Evolutionary conservation across 2,797 vertebrate species (phyloP).

Genomic region (Pachyuromys duprasi): DNA sequence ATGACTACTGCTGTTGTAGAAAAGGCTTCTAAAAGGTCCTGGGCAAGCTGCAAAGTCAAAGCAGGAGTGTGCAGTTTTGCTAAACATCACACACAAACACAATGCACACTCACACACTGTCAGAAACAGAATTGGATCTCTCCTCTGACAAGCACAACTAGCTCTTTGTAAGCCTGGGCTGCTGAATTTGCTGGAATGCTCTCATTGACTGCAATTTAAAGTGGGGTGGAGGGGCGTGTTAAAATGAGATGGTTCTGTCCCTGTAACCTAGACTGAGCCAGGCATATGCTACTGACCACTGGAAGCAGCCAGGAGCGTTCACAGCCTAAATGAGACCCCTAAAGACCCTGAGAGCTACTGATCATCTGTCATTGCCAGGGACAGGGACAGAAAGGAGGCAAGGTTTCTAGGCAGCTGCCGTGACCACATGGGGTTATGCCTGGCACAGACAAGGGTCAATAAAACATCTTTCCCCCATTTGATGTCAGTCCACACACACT

Average conservation of each 20-base stretch:
- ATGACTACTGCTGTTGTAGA: conserved; percentile 5
- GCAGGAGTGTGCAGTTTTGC: conserved; percentile 47
- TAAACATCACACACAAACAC: conserved; percentile 36
- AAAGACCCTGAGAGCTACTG: neutral
- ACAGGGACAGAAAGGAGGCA: neutral
- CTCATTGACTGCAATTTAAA: conserved; percentile 75
- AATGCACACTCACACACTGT: neutral
- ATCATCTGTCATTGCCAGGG: neutral
- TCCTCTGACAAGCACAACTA: conserved; percentile 74
- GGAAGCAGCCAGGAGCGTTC: neutral
- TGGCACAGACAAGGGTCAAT: conserved; percentile 31
- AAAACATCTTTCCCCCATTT: neutral
- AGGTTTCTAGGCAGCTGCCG: neutral
- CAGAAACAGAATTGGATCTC: conserved; percentile 79
- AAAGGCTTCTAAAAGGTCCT: conserved; percentile 47
- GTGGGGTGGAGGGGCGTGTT: conserved; percentile 50
- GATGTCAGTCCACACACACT: neutral
- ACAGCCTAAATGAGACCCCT: neutral
- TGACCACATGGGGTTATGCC: rapidly evolving
- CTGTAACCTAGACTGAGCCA: neutral
- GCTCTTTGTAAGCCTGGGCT: conserved; percentile 77
- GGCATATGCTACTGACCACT: conserved; percentile 19
- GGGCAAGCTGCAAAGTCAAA: conserved; percentile 55
- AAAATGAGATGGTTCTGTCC: conserved; percentile 72
- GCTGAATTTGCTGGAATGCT: conserved; percentile 79